Percentiles rank a stretch among this genome's conserved stretches.
These are phyloP conservation scores for Acinonyx jubatus DNA, from an alignment of 2,113 vertebrate genomes.

Conservation along the genomic window DNA sequence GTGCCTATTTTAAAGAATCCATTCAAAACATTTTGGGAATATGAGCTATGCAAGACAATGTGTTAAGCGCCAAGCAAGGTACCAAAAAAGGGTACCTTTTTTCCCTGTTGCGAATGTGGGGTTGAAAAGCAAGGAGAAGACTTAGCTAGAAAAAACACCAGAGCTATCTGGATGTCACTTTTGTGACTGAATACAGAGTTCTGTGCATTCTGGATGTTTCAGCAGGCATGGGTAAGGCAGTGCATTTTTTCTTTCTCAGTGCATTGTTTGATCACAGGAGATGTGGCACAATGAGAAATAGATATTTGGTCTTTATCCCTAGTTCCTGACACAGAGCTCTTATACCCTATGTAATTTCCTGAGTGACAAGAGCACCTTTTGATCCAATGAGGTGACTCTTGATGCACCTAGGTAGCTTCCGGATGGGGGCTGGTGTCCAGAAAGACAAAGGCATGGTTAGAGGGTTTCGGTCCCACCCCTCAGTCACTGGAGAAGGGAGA, in stretches of 20 bases:
- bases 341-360: background rate
- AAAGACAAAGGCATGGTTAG: background rate
- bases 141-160: background rate
- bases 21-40: background rate
- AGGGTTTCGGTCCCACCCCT: background rate
- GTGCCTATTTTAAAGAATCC: background rate
- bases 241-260: background rate
- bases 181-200: background rate
- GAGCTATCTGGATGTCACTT: background rate
- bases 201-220: background rate
- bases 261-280: background rate
- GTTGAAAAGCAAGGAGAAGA: background rate
- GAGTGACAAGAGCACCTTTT: background rate
- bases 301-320: background rate
- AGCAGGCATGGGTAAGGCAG: background rate
- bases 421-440: background rate
- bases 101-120: background rate
- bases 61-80: background rate
- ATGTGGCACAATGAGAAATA: background rate
- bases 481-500: background rate
- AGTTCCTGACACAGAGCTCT: background rate
- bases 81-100: background rate
- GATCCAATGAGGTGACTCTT: background rate
- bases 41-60: background rate
- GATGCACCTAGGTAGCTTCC: background rate